phyloP scores from a whole-genome alignment of 2,888 invertebrate species.

The Megastigmus dorsalis region DNA sequence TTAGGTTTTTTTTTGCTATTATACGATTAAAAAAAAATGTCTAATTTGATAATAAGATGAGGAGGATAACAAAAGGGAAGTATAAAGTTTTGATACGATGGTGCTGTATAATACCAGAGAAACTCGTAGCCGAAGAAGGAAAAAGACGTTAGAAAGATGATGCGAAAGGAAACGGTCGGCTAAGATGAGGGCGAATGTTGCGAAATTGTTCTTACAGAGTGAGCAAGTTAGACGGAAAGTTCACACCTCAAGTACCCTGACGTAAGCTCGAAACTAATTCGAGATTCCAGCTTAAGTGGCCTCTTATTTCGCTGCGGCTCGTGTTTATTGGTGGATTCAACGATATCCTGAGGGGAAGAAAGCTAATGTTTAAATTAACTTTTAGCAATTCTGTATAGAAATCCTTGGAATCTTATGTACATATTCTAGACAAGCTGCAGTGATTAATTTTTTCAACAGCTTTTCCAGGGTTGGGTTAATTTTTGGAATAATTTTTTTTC shows the following conservation, averaged over 20 bases:
- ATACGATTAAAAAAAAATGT: too few relatives aligned
- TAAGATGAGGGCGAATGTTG: slow-evolving; percentile 63
- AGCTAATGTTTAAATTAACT: slow-evolving; percentile 57
- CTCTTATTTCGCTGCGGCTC: slow-evolving; percentile 65
- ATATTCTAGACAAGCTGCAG: background rate
- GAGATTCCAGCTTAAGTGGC: slow-evolving; percentile 66
- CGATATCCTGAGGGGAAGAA: slow-evolving; percentile 52
- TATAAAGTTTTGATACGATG: slow-evolving; percentile 34
- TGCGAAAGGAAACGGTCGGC: slow-evolving; percentile 54
- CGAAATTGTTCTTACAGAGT: slow-evolving; percentile 68
- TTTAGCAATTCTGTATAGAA: slow-evolving; percentile 33
- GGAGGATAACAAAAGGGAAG: background rate
- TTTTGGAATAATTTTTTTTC: too few relatives aligned
- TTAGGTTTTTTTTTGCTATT: too few relatives aligned
- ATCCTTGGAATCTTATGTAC: background rate
- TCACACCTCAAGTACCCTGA: slow-evolving; percentile 69
- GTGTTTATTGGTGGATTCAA: slow-evolving; percentile 63
- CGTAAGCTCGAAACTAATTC: slow-evolving; percentile 68
- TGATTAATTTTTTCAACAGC: too few relatives aligned
- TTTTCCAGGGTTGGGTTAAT: too few relatives aligned
- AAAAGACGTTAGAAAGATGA: slow-evolving; percentile 50
- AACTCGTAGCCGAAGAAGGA: slow-evolving; percentile 39
- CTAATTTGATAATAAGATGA: slow-evolving; percentile 5
- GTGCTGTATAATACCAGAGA: slow-evolving; percentile 30
- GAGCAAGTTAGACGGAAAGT: slow-evolving; percentile 67